Percentiles rank a stretch among this genome's conserved stretches.
Conservation (phyloP, 92 coral and sea anemone genomes). For the Bergia puertoricense region DNA sequence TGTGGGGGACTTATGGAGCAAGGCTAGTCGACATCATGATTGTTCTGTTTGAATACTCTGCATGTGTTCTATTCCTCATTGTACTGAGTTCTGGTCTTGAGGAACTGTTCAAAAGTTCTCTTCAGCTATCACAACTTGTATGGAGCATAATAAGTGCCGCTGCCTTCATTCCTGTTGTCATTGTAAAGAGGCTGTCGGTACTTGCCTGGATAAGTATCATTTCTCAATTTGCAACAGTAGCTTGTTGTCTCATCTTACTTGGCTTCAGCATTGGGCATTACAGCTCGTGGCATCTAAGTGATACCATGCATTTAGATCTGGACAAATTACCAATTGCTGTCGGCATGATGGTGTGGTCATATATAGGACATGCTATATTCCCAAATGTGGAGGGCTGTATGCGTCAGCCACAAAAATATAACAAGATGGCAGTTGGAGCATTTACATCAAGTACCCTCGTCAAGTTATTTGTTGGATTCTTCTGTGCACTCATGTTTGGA, state of each 20-base stretch:
- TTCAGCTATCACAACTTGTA: constrained; percentile 42
- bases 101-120: constrained; percentile 48
- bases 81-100: constrained; percentile 64
- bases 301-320: constrained; percentile 64
- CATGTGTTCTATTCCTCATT: constrained; percentile 62
- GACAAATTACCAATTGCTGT: constrained; percentile 71
- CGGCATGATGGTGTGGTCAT: constrained; percentile 77
- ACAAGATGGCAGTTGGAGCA: constrained; percentile 66
- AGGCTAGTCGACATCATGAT: constrained; percentile 71
- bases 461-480: constrained; percentile 68
- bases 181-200: constrained; percentile 58
- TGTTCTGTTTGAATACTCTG: constrained; percentile 62
- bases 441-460: constrained; percentile 59
- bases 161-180: constrained; percentile 62
- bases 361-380: constrained; percentile 78
- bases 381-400: constrained; percentile 85
- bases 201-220: constrained; percentile 89
- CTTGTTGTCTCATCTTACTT: constrained; percentile 56
- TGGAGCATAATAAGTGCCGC: constrained; percentile 71
- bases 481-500: constrained; percentile 70
- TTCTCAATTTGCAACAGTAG: constrained; percentile 65
- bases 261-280: constrained; percentile 66
- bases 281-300: constrained; percentile 51
- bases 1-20: constrained; percentile 85
- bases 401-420: constrained; percentile 75